Evolutionary conservation across 1,140 invertebrate genomes (phyloP), one percentile per base, ranked within the genome.

Genomic region (Formica exsecta): DNA sequence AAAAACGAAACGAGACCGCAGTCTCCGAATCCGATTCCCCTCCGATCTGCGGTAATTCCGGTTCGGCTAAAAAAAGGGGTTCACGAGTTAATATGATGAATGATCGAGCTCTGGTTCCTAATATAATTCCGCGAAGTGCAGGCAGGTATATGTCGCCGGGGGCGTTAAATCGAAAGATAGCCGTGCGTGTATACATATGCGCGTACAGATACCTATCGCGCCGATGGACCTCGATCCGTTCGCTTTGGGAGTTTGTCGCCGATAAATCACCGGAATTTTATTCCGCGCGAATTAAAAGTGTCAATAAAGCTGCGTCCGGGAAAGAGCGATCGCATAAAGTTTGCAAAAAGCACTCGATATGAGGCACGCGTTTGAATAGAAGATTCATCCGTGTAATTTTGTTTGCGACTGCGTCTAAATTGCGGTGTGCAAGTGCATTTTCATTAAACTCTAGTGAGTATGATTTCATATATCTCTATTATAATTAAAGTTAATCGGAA

Each of bases 201-300:
- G 66, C 1, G 36, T 41, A 6, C 70, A 80, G 70, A 80, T 70
- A 66, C 25, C 13, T 51, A 51, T 51, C 77, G 77, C 32, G 64
- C 32, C 76, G 76, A 80, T 38, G 79, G 66, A 73, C 65, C 61
- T 73, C 79, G 54, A 59, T 83, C 38, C 38, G 68, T 81, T 19
- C 54, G 77, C 48, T 51, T 51, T 51, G 66, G 79, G 51, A 71
- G 51, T 25, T 13, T 38, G 44, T 51, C 32, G 25, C 16, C 51
- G 74, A 87, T 87, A 80, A 87, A 87, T 86, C 66, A 80, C 44
- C 57, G 81, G 9, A 48, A 29, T 65, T 87, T 87, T 77, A 85
- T 76, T 85, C 81, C 41, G 73, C 44, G 70, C 73, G 86, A 85
- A 85, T 87, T 85, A 85, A 85, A 85, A 85, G 81, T 64, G 73